Evolutionary conservation across 2,113 vertebrate species (phyloP).

Genomic region (Chloropsis cyanopogon): DNA sequence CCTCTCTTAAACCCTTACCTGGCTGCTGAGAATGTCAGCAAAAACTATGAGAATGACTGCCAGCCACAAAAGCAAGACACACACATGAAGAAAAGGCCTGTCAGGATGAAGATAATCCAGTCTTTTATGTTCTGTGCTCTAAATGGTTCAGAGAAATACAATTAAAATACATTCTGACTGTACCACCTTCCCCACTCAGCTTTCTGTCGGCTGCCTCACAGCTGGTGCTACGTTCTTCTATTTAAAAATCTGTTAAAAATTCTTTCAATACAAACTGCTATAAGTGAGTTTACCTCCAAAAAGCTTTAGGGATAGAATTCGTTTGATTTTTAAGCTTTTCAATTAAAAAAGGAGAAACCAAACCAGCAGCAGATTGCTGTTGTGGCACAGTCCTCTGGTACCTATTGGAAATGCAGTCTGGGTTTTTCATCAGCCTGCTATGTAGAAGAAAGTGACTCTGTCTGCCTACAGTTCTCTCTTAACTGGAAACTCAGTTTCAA

Average conservation of each 20-base stretch:
- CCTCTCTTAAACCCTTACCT: background rate
- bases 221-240: background rate
- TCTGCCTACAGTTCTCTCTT: background rate
- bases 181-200: background rate
- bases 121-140: background rate
- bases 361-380: background rate
- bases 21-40: background rate
- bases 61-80: background rate
- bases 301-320: background rate
- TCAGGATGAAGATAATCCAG: background rate
- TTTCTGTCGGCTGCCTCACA: background rate
- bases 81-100: background rate
- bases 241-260: background rate
- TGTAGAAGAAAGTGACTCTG: background rate
- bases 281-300: background rate
- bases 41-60: background rate
- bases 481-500: slow-evolving; percentile 1
- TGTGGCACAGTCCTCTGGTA: background rate
- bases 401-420: background rate
- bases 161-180: background rate
- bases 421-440: background rate
- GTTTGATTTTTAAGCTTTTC: background rate
- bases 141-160: background rate
- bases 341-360: background rate
- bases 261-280: background rate